Evolutionary conservation across 2,888 invertebrate species (phyloP).

Genomic region (Cheilosia urbana): DNA sequence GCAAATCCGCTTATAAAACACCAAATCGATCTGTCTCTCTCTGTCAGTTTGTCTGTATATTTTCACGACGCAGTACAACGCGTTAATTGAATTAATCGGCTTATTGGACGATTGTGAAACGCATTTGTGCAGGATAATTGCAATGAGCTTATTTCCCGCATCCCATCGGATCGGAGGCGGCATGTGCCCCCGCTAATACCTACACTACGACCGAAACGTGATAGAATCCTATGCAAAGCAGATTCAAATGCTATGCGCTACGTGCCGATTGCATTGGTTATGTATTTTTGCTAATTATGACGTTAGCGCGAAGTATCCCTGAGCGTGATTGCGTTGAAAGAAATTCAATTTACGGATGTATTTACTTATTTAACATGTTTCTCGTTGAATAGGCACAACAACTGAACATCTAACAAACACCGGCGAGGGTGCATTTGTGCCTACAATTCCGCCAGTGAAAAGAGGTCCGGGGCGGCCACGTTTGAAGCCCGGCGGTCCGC

Average conservation of each 20-base stretch:
- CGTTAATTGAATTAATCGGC: constrained; percentile 75
- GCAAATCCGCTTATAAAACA: constrained; percentile 57
- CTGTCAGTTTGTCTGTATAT: constrained; percentile 31
- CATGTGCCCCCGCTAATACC: constrained; percentile 76
- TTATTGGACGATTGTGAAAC: constrained; percentile 53
- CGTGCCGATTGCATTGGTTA: constrained; percentile 57
- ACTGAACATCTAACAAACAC: constrained; percentile 69
- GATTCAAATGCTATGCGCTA: constrained; percentile 65
- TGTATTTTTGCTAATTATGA: constrained; percentile 66
- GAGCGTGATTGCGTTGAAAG: constrained; percentile 54
- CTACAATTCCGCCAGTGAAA: constrained; percentile 82
- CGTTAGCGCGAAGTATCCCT: constrained; percentile 65
- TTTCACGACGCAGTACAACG: constrained; percentile 45
- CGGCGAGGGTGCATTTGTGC: constrained; percentile 76
- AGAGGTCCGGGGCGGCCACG: constrained; percentile 89
- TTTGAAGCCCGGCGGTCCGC: constrained; percentile 87
- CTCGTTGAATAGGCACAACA: constrained; percentile 48
- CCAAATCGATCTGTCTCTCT: constrained; percentile 45
- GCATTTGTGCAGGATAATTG: constrained; percentile 73
- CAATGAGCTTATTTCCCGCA: constrained; percentile 58
- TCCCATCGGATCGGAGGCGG: constrained; percentile 15
- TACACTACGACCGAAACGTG: constrained; percentile 56
- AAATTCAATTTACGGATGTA: constrained; percentile 23
- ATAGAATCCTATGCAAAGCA: constrained; percentile 64
- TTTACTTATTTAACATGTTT: constrained; percentile 33